These are phyloP conservation scores for Leptinotarsa texana DNA, from an alignment of 1,140 invertebrate genomes.

Conservation along the genomic window DNA sequence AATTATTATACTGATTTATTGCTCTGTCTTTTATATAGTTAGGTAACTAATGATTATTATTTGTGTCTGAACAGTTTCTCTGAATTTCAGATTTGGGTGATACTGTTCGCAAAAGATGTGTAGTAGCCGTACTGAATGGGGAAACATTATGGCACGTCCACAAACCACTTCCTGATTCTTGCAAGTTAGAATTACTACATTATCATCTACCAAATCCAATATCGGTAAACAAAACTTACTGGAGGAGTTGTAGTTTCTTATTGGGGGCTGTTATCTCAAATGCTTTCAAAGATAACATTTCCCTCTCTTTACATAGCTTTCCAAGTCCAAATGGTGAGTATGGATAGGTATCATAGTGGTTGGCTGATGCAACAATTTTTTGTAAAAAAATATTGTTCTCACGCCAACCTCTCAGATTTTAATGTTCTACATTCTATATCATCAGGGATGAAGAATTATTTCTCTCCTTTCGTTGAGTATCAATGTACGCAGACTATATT, in stretches of 20 bases:
- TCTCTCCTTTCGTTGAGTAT: too few relatives aligned
- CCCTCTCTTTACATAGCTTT: constrained; percentile 82
- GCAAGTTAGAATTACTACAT: constrained; percentile 78
- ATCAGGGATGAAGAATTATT: too few relatives aligned
- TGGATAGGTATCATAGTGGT: neutral
- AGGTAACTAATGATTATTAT: too few relatives aligned
- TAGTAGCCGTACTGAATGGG: constrained; percentile 80
- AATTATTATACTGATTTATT: too few relatives aligned
- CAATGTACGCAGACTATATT: too few relatives aligned
- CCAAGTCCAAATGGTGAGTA: constrained; percentile 75
- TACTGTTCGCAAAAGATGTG: constrained; percentile 70
- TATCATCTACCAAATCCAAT: constrained; percentile 72
- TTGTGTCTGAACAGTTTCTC: neutral
- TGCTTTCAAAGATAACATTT: constrained; percentile 79
- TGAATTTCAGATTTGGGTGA: constrained; percentile 73
- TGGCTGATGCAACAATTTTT: too few relatives aligned
- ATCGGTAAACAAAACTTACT: constrained; percentile 81
- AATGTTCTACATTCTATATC: too few relatives aligned
- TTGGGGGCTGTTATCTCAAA: constrained; percentile 76
- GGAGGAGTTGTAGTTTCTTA: constrained; percentile 88
- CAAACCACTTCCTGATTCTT: constrained; percentile 76
- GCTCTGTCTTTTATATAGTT: too few relatives aligned
- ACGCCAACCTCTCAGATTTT: too few relatives aligned
- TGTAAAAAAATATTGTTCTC: too few relatives aligned
- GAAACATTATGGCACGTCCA: constrained; percentile 89